Conservation (phyloP, 2,797 vertebrate species). For the Mus minutoides region DNA sequence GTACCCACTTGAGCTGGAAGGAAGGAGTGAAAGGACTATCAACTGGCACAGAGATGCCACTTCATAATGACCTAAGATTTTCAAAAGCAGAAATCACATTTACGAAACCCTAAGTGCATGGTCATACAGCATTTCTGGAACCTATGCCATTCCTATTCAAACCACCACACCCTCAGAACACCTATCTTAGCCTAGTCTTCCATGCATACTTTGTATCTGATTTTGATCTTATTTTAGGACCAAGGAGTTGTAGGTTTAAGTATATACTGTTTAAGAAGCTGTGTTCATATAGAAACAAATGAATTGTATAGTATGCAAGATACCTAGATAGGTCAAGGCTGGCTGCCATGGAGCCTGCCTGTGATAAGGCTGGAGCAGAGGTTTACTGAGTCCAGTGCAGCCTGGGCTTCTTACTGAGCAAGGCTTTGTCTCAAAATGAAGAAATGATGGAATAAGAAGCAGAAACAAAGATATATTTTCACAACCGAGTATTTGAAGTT, state of each 20-base stretch:
- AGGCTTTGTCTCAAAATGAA: not conserved
- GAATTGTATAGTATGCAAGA: not conserved
- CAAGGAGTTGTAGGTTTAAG: not conserved
- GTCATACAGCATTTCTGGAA: not conserved
- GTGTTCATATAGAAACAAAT: not conserved
- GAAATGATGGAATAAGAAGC: not conserved
- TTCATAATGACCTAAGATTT: not conserved
- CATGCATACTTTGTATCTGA: not conserved
- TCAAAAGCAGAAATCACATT: not conserved
- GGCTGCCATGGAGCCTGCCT: not conserved
- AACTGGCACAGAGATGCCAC: not conserved
- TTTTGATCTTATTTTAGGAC: not conserved
- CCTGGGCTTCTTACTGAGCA: not conserved
- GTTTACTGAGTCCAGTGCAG: not conserved
- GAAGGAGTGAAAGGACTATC: not conserved
- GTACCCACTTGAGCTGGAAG: too few species aligned
- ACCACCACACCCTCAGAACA: not conserved
- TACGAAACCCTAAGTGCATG: not conserved
- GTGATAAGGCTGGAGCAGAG: not conserved
- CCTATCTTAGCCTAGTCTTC: not conserved
- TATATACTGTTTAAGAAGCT: not conserved
- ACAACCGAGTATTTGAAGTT: not conserved
- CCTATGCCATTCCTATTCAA: not conserved
- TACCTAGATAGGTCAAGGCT: not conserved
- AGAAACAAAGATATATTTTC: not conserved